Conservation (phyloP, 2,797 vertebrate species). For the Pagetopsis macropterus region DNA sequence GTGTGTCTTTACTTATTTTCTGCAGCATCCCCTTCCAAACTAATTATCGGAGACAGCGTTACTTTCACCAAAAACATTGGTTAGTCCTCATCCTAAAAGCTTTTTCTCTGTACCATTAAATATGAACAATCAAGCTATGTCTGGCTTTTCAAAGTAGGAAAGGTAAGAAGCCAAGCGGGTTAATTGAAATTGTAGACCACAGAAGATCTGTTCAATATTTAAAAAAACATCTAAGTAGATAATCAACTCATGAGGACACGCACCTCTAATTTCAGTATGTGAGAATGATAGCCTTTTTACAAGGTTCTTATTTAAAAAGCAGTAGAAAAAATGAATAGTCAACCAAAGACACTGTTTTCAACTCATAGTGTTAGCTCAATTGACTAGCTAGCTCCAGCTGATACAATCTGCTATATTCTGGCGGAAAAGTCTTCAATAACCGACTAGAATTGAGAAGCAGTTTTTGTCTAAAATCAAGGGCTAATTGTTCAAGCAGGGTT, state of each 20-base stretch:
- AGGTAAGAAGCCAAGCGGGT: not conserved
- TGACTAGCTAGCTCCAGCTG: too few relatives aligned
- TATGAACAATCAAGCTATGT: not conserved
- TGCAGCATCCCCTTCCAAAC: not conserved
- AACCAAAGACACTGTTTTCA: not conserved
- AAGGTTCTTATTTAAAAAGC: not conserved
- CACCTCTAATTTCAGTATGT: not conserved
- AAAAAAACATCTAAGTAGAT: not conserved
- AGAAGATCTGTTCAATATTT: not conserved
- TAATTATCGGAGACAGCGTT: not conserved
- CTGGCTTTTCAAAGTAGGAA: not conserved
- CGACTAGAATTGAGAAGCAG: not conserved
- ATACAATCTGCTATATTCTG: too few relatives aligned
- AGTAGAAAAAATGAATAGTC: not conserved
- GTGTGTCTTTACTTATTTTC: not conserved
- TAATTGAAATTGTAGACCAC: not conserved
- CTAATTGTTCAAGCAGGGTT: too few relatives aligned
- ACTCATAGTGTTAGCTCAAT: too few relatives aligned
- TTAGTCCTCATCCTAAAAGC: not conserved
- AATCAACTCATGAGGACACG: not conserved
- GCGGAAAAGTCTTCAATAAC: not conserved
- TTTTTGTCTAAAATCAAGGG: not conserved
- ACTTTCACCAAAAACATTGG: conserved; percentile 1
- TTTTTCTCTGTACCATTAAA: conserved; percentile 11
- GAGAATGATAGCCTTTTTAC: not conserved